Conservation (phyloP, 2,113 vertebrate species). For the Glareola pratincola region DNA sequence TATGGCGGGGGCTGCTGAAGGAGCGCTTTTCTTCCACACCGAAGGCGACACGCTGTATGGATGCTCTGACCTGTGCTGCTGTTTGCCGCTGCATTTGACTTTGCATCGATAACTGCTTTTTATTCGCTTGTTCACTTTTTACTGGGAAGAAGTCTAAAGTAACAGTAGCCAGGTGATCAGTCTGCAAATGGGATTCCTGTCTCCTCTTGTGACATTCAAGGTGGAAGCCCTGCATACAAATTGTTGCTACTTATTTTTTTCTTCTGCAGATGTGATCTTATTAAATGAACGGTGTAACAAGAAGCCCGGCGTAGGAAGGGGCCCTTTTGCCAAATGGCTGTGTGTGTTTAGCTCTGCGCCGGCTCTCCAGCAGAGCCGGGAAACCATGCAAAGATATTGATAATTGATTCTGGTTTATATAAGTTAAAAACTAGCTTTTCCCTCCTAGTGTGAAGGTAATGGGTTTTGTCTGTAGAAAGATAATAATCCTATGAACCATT, state of each 20-base stretch:
- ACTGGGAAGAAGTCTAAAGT: background rate
- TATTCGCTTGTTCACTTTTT: conserved; percentile 10
- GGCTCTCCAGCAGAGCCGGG: conserved; percentile 34
- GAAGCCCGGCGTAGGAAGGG: background rate
- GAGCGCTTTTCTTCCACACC: background rate
- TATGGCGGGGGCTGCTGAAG: background rate
- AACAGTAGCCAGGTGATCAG: background rate
- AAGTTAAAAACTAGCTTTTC: conserved; percentile 65
- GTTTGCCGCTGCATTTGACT: background rate
- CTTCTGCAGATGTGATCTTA: conserved; percentile 38
- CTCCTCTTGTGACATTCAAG: conserved; percentile 11
- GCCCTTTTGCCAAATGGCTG: conserved; percentile 27
- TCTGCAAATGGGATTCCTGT: conserved; percentile 19
- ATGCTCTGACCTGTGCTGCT: background rate
- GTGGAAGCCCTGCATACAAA: conserved; percentile 35
- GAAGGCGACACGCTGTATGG: background rate
- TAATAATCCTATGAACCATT: conserved; percentile 54
- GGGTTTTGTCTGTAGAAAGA: conserved; percentile 66
- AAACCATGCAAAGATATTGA: conserved; percentile 64
- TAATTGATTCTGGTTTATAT: conserved; percentile 46
- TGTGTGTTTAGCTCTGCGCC: conserved; percentile 10
- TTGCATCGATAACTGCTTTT: background rate
- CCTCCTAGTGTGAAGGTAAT: conserved; percentile 64
- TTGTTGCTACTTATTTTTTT: background rate
- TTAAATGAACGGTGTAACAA: conserved; percentile 42